Conservation (phyloP, 2,888 invertebrate species). For the Cactoblastis cactorum region DNA sequence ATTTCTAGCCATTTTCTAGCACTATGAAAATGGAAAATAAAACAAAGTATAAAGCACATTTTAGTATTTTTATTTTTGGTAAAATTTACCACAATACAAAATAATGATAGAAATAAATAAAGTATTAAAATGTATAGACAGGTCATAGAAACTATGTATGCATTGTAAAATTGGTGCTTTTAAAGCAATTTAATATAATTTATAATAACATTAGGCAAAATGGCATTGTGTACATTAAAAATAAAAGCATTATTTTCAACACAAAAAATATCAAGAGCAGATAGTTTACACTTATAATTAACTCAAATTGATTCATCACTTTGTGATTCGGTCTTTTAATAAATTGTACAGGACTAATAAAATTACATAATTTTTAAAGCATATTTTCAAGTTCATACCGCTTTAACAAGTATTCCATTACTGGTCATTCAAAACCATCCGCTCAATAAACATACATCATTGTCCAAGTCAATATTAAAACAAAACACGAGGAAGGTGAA, state of each 20-base stretch:
- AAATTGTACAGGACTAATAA: slow-evolving; percentile 53
- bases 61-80: slow-evolving; percentile 80
- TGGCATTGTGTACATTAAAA: slow-evolving; percentile 78
- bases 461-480: slow-evolving; percentile 27
- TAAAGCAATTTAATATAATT: slow-evolving; percentile 78
- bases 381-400: slow-evolving; percentile 38
- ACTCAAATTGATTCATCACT: slow-evolving; percentile 67
- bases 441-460: slow-evolving; percentile 23
- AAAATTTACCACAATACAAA: slow-evolving; percentile 79
- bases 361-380: slow-evolving; percentile 60
- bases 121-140: slow-evolving; percentile 78
- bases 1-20: too few relatives aligned
- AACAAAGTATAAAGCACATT: slow-evolving; percentile 69
- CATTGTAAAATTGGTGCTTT: slow-evolving; percentile 79
- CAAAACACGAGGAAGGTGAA: slow-evolving; percentile 38
- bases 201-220: slow-evolving; percentile 80
- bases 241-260: slow-evolving; percentile 75
- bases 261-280: slow-evolving; percentile 73
- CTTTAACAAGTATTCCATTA: slow-evolving; percentile 25
- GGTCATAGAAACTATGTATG: slow-evolving; percentile 77
- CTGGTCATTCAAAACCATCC: slow-evolving; percentile 9
- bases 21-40: slow-evolving; percentile 58
- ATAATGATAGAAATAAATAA: slow-evolving; percentile 79
- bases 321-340: slow-evolving; percentile 72
- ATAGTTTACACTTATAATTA: slow-evolving; percentile 62